Base-by-base conservation (phyloP, 2,797 vertebrate genomes). In the Bradypodion ventrale region DNA sequence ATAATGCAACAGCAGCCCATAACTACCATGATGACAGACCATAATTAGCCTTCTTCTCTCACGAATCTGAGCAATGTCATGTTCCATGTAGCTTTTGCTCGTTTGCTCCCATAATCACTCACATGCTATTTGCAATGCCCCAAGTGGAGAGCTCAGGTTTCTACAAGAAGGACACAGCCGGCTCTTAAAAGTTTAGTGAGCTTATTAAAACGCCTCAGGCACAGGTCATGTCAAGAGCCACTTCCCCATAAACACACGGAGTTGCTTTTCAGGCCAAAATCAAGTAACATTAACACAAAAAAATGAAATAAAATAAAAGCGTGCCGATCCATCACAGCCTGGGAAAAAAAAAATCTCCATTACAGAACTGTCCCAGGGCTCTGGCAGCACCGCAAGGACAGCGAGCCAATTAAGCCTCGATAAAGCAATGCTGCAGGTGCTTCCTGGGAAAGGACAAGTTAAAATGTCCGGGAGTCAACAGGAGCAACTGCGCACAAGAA, bases 131-230 rank as follows among this genome's bases (percentile, higher is more conserved):
- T 72, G 27, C 40, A 60, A 46, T n/a, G 49, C 75, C 21, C 29
- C 59, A 62, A 84, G 37, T 35, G 62, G 32, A 13, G 13, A 13
- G 13, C 40, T 42, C 29, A 25, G 8, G 27, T 75, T 75, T 52
- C 62, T 75, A 80, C 37, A 79, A 63, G 3, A 75, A 9, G 66
- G n/a, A 52, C 21, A 46, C 16, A 66, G 29, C 59, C 44, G 65
- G 44, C 29, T 60, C 40, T 23, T 80, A 65, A 56, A 29, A 27
- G 52, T 68, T 66, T 69, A 60, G 68, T 25, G 29, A 85, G 35
- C 29, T 59, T 73, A 49, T 79, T 76, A 65, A 84, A 83, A 65
- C 63, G 35, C 69, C 27, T 65, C 37, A 60, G 66, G 66, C 66
- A 52, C 13, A 83, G 74, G 65, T 37, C 23, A 37, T 46, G 56